Evolutionary conservation across 1,140 invertebrate genomes (phyloP).

Genomic region (Rhopalosiphum maidis): DNA sequence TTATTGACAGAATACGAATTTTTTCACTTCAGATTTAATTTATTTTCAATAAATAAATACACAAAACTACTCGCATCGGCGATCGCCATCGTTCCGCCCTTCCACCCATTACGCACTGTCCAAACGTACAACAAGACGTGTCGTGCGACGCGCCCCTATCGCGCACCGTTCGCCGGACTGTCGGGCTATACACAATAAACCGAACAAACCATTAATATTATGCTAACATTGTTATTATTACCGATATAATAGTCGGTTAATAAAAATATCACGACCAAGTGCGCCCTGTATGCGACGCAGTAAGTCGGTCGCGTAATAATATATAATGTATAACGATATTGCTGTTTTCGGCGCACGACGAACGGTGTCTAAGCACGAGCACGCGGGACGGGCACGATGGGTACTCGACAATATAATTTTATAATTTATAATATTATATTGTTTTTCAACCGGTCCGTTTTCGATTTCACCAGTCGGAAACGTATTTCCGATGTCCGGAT

Average conservation of each 20-base stretch:
- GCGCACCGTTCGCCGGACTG: no score
- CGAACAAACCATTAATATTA: no score
- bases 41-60: background rate
- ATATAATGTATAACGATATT: background rate
- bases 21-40: background rate
- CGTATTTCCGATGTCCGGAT: conserved; percentile 31
- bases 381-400: background rate
- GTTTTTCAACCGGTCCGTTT: background rate
- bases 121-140: background rate
- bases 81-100: no score
- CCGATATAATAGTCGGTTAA: no score
- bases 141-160: no score
- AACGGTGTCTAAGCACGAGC: background rate
- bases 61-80: background rate
- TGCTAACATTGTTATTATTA: background rate
- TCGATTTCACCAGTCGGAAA: conserved; percentile 31
- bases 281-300: background rate
- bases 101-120: background rate
- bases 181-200: no score
- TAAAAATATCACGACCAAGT: background rate
- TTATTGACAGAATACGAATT: background rate
- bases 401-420: background rate
- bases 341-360: background rate
- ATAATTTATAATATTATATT: background rate
- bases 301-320: background rate